Evolutionary conservation across 2,113 vertebrate genomes (phyloP), one percentile per base, ranked within the genome.

Genomic region (Geothlypis trichas): DNA sequence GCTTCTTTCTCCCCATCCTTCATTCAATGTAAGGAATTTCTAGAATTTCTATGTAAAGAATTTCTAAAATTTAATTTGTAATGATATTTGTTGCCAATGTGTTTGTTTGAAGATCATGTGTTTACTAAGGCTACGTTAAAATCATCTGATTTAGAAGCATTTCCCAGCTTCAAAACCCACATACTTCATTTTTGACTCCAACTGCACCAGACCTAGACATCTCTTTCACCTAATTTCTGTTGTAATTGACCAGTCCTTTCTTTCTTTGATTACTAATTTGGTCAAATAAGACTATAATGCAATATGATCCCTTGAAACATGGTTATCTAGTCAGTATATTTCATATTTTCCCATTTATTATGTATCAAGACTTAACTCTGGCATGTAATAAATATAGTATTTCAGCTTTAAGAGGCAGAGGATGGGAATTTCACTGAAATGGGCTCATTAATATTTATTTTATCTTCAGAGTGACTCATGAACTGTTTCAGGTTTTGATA

Each of bases 381-480:
- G 89, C 46, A 19, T 78, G 47, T 52, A 94, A 47, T 91, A 80
- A 82, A 88, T 94, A 55, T 15, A 85, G 12, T 73, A 79, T 93
- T 96, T 57, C 65, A 91, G 23, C 39, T 91, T 74, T 92, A 87
- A 92, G 75, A 87, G 67, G 59, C 63, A 94, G 62, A 86, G 23
- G 42, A 88, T 58, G 74, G 46, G 59, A 96, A 92, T 95, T 95
- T 41, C 76, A 74, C 94, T 93, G 75, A 97, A 98, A 97, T 71
- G 74, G 84, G 24, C 57, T 97, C 91, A 97, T 97, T 97, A 97
- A 92, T 97, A 98, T 97, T 97, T 96, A 93, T 96, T 89, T 84
- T 82, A 72, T 85, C 75, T 94, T 73, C 85, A 90, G 87, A 97
- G 77, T 96, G 95, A 98, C 91, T 97, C 95, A 95, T 95, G 96